Percentiles rank a stretch among this genome's conserved stretches.
Conservation (phyloP, 2,888 invertebrate species). For the Acleris holmiana region DNA sequence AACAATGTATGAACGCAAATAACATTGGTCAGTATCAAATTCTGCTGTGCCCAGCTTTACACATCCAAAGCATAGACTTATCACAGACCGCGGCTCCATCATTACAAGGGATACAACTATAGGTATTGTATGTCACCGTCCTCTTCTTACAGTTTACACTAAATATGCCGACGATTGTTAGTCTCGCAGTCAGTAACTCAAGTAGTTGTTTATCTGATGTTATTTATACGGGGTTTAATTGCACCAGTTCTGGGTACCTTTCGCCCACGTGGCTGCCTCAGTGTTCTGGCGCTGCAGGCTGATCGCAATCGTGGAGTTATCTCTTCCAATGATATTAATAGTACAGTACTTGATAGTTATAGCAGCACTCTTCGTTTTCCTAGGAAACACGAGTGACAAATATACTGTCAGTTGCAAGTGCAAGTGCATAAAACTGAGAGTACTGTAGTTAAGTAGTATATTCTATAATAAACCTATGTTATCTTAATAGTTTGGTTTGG, state of each 20-base stretch:
- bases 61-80: background rate
- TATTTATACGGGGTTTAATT: constrained; percentile 46
- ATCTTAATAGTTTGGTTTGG: no score
- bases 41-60: background rate
- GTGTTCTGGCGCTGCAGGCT: constrained; percentile 39
- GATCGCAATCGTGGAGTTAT: constrained; percentile 4
- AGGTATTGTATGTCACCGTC: background rate
- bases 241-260: constrained; percentile 55
- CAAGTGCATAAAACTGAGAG: no score
- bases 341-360: background rate
- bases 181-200: constrained; percentile 16
- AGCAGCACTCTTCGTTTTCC: no score
- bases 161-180: constrained; percentile 1
- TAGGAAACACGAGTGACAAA: no score
- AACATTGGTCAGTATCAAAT: background rate
- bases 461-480: no score
- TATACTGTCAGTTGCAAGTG: no score
- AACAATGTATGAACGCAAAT: background rate
- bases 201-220: constrained; percentile 36
- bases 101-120: background rate
- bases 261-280: constrained; percentile 57
- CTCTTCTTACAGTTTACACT: background rate
- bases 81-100: background rate
- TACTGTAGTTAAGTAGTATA: no score
- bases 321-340: constrained; percentile 3